Evolutionary conservation across 2,113 vertebrate species (phyloP).

Genomic region (Orycteropus afer): DNA sequence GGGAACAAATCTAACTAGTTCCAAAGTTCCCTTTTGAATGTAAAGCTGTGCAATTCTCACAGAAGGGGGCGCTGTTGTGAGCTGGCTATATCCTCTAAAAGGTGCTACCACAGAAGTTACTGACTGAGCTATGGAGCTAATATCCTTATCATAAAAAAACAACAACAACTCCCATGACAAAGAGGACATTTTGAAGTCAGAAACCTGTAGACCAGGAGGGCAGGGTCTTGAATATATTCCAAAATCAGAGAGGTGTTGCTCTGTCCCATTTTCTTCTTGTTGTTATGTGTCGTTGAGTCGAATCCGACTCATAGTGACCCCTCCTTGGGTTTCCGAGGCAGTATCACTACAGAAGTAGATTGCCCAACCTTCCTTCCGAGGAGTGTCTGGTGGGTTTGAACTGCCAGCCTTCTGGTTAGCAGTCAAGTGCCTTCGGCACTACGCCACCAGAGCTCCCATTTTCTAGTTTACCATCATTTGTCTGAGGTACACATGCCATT

Average conservation of each 20-base stretch:
- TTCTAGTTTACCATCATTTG: neutral
- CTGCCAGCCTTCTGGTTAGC: too few relatives aligned
- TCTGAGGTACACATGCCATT: neutral
- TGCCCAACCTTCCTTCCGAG: too few relatives aligned
- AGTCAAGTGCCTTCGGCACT: too few relatives aligned
- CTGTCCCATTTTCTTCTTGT: too few relatives aligned
- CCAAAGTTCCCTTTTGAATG: slow-evolving; percentile 28
- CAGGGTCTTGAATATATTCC: neutral
- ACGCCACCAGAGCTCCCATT: too few relatives aligned
- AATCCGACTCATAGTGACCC: too few relatives aligned
- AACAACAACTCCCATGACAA: neutral
- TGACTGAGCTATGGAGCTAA: neutral
- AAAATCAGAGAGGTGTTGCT: too few relatives aligned
- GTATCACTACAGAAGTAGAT: too few relatives aligned
- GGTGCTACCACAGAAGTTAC: neutral
- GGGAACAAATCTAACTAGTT: neutral
- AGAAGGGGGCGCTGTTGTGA: neutral
- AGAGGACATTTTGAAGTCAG: neutral
- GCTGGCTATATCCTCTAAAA: neutral
- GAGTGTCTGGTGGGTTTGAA: too few relatives aligned
- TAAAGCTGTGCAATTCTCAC: neutral
- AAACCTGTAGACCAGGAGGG: neutral
- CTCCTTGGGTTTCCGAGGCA: too few relatives aligned
- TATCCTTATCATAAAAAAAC: neutral
- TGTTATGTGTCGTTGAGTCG: too few relatives aligned